Percentiles rank a stretch among this genome's conserved stretches.
These are phyloP conservation scores for Acanthurus leucopareius DNA, from an alignment of 2,797 vertebrate species.

Conservation along the genomic window DNA sequence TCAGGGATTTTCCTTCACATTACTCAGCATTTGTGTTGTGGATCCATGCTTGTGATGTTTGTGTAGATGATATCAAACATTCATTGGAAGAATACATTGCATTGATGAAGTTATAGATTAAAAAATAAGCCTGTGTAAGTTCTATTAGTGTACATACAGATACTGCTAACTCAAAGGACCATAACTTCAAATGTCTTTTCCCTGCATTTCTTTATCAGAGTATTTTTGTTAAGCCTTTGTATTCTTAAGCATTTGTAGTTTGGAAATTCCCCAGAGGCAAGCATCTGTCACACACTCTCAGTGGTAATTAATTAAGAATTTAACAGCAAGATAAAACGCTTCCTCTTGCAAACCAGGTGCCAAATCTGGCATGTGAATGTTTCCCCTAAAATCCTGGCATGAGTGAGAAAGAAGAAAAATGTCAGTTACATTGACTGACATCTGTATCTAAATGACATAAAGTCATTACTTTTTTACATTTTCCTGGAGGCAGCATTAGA, in stretches of 20 bases:
- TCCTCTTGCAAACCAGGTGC: too few relatives aligned
- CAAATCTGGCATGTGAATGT: too few relatives aligned
- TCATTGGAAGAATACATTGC: neutral
- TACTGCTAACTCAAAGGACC: neutral
- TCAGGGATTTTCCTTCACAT: conserved; percentile 56
- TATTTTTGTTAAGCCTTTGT: neutral
- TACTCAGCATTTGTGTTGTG: conserved; percentile 41
- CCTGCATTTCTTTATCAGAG: neutral
- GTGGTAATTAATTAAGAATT: too few relatives aligned
- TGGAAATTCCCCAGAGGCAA: neutral
- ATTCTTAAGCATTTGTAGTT: neutral
- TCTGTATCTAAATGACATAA: too few relatives aligned
- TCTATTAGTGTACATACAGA: neutral
- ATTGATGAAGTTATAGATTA: neutral
- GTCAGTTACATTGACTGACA: too few relatives aligned
- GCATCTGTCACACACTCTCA: neutral
- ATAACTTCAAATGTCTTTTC: neutral
- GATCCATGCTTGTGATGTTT: neutral
- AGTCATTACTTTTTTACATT: too few relatives aligned
- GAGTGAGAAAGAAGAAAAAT: too few relatives aligned
- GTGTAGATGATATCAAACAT: neutral
- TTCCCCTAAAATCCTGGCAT: too few relatives aligned
- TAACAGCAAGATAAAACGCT: too few relatives aligned
- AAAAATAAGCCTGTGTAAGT: neutral
- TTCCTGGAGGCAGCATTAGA: too few relatives aligned